phyloP scores from a whole-genome alignment of 2,888 invertebrate species.

The Sesamia inferens region DNA sequence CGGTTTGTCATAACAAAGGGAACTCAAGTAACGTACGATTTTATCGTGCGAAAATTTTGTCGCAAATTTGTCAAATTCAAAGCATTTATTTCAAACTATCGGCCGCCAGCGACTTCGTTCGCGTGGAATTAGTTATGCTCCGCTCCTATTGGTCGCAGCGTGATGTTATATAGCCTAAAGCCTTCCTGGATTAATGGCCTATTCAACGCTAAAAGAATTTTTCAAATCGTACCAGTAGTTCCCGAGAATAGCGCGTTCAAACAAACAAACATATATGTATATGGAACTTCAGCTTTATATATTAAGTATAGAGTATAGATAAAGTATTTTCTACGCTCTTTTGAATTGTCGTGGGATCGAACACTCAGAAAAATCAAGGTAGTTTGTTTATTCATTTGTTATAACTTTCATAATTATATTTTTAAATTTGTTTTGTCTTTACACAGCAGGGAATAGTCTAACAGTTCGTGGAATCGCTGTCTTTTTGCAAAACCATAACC shows the following conservation, averaged over 20 bases:
- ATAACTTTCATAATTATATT: background rate
- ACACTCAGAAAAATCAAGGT: background rate
- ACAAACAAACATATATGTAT: no score
- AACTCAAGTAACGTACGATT: slow-evolving; percentile 21
- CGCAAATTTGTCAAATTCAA: background rate
- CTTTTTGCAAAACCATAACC: background rate
- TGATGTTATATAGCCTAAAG: no score
- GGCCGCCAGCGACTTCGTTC: no score
- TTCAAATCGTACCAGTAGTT: no score
- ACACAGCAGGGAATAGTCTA: background rate
- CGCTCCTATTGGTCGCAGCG: no score
- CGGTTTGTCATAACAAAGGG: slow-evolving; percentile 66
- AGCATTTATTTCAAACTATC: background rate
- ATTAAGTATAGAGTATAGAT: no score
- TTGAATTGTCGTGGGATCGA: background rate
- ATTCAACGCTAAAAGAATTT: no score
- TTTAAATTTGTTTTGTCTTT: background rate
- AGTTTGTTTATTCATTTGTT: background rate
- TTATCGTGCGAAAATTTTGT: slow-evolving; percentile 45
- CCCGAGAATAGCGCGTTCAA: no score
- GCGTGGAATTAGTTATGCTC: no score
- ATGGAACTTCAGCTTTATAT: no score
- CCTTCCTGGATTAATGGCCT: no score
- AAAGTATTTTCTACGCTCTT: background rate
- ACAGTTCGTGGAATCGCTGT: background rate